Evolutionary conservation across 2,113 vertebrate genomes (phyloP).

Genomic region (Sceloporus undulatus): DNA sequence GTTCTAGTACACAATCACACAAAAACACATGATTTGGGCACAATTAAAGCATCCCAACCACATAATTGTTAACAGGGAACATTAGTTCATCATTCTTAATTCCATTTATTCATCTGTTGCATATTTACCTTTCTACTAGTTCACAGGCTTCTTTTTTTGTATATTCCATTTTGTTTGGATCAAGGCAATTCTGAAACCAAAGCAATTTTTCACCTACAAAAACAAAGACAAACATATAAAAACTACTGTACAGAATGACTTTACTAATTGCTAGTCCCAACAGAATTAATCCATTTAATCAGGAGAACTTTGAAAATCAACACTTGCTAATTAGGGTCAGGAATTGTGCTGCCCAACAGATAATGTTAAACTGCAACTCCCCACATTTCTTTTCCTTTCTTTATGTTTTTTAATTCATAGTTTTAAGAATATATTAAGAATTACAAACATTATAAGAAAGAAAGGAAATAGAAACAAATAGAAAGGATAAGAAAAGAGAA

Average conservation of each 20-base stretch:
- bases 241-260: not conserved
- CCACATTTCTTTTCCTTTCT: no score
- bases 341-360: no score
- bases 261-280: not conserved
- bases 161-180: constrained; percentile 83
- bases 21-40: not conserved
- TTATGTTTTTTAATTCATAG: no score
- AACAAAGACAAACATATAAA: not conserved
- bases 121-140: constrained; percentile 88
- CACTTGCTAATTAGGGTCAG: not conserved
- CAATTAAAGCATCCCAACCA: not conserved
- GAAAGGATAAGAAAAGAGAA: no score
- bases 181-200: constrained; percentile 93
- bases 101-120: not conserved
- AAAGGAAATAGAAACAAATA: no score
- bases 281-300: not conserved
- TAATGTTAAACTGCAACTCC: no score
- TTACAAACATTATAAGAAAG: no score
- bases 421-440: no score
- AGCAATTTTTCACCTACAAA: constrained; percentile 90
- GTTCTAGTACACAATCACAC: not conserved
- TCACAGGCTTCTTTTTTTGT: constrained; percentile 89
- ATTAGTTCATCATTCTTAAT: not conserved
- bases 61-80: not conserved
- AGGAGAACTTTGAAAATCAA: not conserved